These are phyloP conservation scores for Teleopsis dalmanni DNA, from an alignment of 1,140 invertebrate genomes.

Conservation along the genomic window DNA sequence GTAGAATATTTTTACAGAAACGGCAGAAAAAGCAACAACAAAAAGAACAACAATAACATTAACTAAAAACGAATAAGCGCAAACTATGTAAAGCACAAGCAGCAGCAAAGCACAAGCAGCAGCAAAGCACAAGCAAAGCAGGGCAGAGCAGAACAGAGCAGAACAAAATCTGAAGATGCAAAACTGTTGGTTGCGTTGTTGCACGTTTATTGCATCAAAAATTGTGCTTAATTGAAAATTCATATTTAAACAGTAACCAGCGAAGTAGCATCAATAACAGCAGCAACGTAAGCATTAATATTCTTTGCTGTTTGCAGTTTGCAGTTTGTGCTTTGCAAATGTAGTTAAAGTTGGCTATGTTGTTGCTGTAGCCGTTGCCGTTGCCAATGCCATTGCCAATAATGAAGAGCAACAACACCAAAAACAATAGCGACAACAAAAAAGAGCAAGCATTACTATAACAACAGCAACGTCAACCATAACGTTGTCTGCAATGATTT, in stretches of 20 bases:
- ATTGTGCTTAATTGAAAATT: slow-evolving; percentile 12
- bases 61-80: neutral
- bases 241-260: slow-evolving; percentile 8
- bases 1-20: neutral
- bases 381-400: too few species aligned
- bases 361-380: too few species aligned
- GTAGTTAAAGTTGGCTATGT: too few species aligned
- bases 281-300: neutral
- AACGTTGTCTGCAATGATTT: neutral
- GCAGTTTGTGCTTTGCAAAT: too few species aligned
- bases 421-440: slow-evolving; percentile 1
- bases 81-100: neutral
- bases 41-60: neutral
- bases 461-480: neutral
- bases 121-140: too few species aligned
- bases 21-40: neutral
- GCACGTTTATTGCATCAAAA: slow-evolving; percentile 5
- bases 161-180: too few species aligned
- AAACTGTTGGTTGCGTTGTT: neutral
- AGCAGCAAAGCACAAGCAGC: neutral
- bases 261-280: neutral
- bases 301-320: too few species aligned
- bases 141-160: too few species aligned
- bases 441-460: neutral
- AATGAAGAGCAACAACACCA: neutral